A percentile compares a stretch with the other conserved stretches of the same genome.
phyloP scores from a whole-genome alignment of 2,888 invertebrate genomes.

The Hedya salicella region DNA sequence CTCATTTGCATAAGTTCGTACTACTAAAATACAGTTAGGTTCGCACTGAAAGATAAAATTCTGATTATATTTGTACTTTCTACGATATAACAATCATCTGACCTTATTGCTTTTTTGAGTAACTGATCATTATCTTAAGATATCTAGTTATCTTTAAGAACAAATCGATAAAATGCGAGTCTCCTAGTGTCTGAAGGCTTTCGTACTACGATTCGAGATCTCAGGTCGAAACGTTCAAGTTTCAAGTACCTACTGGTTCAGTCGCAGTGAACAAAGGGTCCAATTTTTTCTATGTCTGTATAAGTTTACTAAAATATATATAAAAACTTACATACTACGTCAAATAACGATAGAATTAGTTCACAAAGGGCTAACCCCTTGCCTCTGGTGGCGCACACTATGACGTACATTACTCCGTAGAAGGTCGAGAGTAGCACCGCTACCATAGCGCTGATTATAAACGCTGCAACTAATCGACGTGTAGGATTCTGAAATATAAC shows the following conservation, averaged over 20 bases:
- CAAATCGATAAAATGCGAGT: too few relatives aligned
- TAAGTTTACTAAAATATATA: not conserved
- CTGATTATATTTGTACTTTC: not conserved
- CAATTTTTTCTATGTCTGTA: too few relatives aligned
- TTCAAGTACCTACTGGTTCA: too few relatives aligned
- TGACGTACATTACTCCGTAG: constrained; percentile 61
- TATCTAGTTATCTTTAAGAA: too few relatives aligned
- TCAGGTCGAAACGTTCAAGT: too few relatives aligned
- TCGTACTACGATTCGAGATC: too few relatives aligned
- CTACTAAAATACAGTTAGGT: constrained; percentile 67
- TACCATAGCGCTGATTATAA: constrained; percentile 54
- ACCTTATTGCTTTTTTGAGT: too few relatives aligned
- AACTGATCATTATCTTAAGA: too few relatives aligned
- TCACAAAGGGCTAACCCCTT: constrained; percentile 66
- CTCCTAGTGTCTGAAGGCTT: too few relatives aligned
- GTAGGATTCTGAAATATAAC: constrained; percentile 56
- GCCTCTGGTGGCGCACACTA: constrained; percentile 57
- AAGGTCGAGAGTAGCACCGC: constrained; percentile 58
- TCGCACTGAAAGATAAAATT: constrained; percentile 44
- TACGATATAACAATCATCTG: too few relatives aligned
- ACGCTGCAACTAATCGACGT: constrained; percentile 48
- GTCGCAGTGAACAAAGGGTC: too few relatives aligned
- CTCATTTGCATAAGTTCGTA: constrained; percentile 40
- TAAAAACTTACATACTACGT: constrained; percentile 60
- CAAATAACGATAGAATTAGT: constrained; percentile 60